These are phyloP conservation scores for Smithornis capensis DNA, from an alignment of 2,113 vertebrate species.

Conservation along the genomic window DNA sequence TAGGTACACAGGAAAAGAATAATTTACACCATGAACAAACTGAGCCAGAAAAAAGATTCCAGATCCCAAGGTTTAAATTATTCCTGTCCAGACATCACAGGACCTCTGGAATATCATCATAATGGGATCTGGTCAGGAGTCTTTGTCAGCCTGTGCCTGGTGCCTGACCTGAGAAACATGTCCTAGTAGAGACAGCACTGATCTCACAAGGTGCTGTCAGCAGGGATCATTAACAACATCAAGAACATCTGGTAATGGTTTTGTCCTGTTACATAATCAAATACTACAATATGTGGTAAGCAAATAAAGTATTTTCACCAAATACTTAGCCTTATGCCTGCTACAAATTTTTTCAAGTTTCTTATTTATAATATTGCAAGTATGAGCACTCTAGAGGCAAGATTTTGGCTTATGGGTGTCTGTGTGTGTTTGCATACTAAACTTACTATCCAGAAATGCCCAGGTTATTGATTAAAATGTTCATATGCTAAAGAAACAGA, in stretches of 20 bases:
- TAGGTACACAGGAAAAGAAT: background rate
- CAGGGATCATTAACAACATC: background rate
- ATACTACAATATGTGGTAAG: background rate
- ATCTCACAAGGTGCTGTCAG: background rate
- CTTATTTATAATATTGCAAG: background rate
- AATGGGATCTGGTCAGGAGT: fast-evolving
- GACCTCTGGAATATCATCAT: background rate
- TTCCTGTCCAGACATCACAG: background rate
- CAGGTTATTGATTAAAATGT: background rate
- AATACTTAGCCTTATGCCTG: background rate
- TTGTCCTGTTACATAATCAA: background rate
- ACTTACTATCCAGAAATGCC: background rate
- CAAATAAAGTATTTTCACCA: background rate
- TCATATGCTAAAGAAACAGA: background rate
- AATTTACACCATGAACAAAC: background rate
- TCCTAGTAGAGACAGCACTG: fast-evolving
- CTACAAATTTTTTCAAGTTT: background rate
- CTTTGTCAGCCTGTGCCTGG: background rate
- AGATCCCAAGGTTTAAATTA: background rate
- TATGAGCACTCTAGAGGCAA: background rate
- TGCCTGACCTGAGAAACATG: background rate
- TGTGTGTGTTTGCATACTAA: background rate
- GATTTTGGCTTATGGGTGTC: background rate
- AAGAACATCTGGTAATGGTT: background rate
- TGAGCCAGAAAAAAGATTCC: background rate